These are phyloP conservation scores for Drosophila cracens DNA, from an alignment of 2,888 invertebrate genomes.

Conservation along the genomic window DNA sequence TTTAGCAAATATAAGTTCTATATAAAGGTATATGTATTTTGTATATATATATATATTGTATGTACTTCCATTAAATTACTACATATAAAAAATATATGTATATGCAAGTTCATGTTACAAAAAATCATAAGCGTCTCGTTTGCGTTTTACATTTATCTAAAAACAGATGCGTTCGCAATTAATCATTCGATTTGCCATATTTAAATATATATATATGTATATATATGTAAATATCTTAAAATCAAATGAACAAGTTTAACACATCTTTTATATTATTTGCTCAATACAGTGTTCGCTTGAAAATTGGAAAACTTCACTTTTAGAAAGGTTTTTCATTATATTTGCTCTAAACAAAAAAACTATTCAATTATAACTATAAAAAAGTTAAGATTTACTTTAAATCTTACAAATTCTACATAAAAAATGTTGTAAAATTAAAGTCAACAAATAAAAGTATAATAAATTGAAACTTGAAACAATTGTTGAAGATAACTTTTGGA, in stretches of 20 bases:
- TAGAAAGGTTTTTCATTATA: neutral
- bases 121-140: conserved; percentile 79
- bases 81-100: conserved; percentile 62
- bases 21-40: conserved; percentile 29
- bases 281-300: neutral
- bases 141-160: conserved; percentile 61
- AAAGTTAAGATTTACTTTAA: neutral
- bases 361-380: neutral
- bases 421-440: neutral
- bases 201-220: neutral
- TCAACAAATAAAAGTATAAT: neutral
- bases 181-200: conserved; percentile 4
- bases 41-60: conserved; percentile 14
- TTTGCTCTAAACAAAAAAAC: neutral
- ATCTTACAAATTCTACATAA: neutral
- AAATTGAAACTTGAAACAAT: neutral
- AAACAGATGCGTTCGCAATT: conserved; percentile 15
- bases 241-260: conserved; percentile 23
- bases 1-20: conserved; percentile 34
- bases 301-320: neutral
- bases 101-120: conserved; percentile 48
- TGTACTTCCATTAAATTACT: conserved; percentile 43
- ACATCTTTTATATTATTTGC: neutral
- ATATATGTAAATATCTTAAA: neutral
- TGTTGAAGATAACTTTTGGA: neutral